Base-by-base conservation (phyloP, 2,113 vertebrate species). In the Varanus salvator region DNA sequence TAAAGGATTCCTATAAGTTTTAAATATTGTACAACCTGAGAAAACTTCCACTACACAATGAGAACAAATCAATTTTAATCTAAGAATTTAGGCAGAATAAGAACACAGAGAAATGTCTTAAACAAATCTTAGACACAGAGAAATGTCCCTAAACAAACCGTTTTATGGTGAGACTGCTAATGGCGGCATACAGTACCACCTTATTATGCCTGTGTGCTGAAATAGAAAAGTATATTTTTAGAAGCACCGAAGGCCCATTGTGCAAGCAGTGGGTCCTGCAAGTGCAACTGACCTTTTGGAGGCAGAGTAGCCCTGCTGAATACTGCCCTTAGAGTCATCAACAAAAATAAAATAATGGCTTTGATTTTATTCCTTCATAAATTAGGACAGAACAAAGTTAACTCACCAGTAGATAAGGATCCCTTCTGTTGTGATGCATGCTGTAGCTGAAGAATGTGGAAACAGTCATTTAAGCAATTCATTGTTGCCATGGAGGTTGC, bases 401-500 rank as follows among this genome's bases (percentile, higher is more conserved):
- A 93, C 97, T 95, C 88, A 99, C 99, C 99, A 97, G 97, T 81
- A 87, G 97, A 97, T 86, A 99, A 96, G 38, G 98, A 97, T 90
- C 97, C 95, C 84, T 97, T 98, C 92, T 98, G 98, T 1, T 98
- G 97, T 84, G 99, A 98, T 57, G 98, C 96, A 90, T 99, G 99
- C 93, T 99, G 99, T 92, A 99, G 96, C 95, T 99, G 98, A 69
- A 99, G 97, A 95, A 99, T 99, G 92, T 99, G 98, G 95, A 99
- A 98, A 95, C 99, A 99, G 96, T 99, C 99, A 71, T 98, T 98
- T 94, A 99, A 98, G 96, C 99, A 99, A 97, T 97, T 98, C 98
- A 99, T 98, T 76, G 99, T 99, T 93, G 99, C 99, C 98, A 98
- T 98, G 85, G 99, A 99, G 8, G 99, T 99, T 92, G 99, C 99